phyloP scores from a whole-genome alignment of 2,888 invertebrate genomes.

The Sinotaia quadrata region DNA sequence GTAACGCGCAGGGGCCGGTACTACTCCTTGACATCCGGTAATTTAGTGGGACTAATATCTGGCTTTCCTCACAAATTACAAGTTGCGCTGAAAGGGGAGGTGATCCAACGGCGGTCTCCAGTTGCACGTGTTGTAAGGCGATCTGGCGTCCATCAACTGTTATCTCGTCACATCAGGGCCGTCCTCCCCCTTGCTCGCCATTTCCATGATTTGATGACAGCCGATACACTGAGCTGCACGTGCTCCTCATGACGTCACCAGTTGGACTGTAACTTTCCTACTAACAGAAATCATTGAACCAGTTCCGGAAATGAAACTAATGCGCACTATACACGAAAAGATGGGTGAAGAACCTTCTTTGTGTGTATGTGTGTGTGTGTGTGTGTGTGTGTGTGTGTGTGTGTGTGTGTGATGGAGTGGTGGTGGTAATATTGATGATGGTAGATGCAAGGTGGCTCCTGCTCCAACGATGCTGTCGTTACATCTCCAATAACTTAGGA shows the following conservation, averaged over 20 bases:
- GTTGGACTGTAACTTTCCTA: neutral
- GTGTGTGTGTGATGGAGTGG: neutral
- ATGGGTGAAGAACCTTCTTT: neutral
- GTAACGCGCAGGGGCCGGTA: no score
- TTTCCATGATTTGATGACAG: conserved; percentile 25
- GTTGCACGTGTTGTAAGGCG: conserved; percentile 9
- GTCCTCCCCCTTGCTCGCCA: neutral
- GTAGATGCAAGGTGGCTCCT: no score
- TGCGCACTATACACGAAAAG: neutral
- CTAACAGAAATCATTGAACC: no score
- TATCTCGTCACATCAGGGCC: conserved; percentile 15
- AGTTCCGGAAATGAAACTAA: no score
- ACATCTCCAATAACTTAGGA: no score
- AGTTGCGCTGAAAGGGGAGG: neutral
- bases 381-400: conserved; percentile 13
- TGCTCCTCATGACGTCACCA: neutral
- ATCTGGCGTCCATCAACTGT: conserved; percentile 18
- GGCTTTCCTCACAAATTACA: conserved; percentile 17
- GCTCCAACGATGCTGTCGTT: no score
- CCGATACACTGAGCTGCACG: neutral
- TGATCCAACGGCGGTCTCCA: neutral
- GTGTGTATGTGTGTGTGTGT: conserved; percentile 1
- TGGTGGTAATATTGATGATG: no score
- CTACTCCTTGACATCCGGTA: no score
- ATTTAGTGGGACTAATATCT: no score